Base-by-base conservation (phyloP, 2,888 invertebrate species). In the Phengaris arion region DNA sequence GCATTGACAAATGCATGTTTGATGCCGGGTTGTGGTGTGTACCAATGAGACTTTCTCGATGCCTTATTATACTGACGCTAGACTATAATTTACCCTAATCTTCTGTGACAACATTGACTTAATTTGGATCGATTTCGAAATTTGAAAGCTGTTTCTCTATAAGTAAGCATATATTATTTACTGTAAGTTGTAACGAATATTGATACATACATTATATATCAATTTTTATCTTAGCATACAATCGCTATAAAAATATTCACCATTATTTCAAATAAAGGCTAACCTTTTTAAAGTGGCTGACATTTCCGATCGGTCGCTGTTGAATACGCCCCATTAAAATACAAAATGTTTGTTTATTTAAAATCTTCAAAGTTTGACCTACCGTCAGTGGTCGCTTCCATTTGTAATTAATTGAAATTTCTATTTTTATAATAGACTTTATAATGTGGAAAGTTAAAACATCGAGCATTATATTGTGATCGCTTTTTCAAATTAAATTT, bases 221-320 rank as follows among this genome's bases (percentile, higher is more conserved):
- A 52, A 72, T 72, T 13, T 72, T 72, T 72, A 45, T 72, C 54
- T 54, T 35, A 54, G 12, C 13, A 12, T 51, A 54, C 72, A 72
- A 72, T 72, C 72, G 72, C 72, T 12, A 72, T 72, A 72, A 72
- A 72, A 72, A 72, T 52, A 72, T 72, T 72, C 72, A 54, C 72
- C 72, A 35, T 72, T 72, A 52, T 54, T 51, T 35, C 72, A 54
- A 72, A 72, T 52, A 52, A 52, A 51, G 13, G 51, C 72, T 22
- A 69, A 51, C 72, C 51, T 54, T 72, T 70, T 72, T 72, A 35
- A 72, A 72, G 54, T 72, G 72, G 72, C 72, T 51, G 72, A 72
- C 72, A 54, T 72, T 72, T 72, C 52, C 52, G 52, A 72, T 72
- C 64, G 72, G 72, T 70, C 72, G 72, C 52, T 13, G 9, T 46